Conservation (phyloP, 2,888 invertebrate species). For the Hypsopygia costalis region DNA sequence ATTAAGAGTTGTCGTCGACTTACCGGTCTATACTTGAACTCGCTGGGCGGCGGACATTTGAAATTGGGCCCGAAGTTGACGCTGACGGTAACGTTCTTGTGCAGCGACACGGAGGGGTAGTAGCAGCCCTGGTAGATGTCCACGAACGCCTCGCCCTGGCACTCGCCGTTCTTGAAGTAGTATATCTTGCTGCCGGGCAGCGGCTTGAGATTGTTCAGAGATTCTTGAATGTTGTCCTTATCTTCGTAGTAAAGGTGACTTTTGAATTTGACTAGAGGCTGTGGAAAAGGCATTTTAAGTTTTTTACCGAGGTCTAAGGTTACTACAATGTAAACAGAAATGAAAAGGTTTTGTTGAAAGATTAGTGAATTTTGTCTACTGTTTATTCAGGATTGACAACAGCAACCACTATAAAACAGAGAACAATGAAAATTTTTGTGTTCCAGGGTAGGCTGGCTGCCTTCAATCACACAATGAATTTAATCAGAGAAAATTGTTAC, state of each 20-base stretch:
- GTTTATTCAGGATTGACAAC: too few species aligned
- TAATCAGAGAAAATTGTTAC: too few species aligned
- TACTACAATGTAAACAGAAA: too few species aligned
- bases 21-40: slow-evolving; percentile 86
- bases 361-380: too few species aligned
- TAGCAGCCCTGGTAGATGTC: slow-evolving; percentile 95
- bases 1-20: slow-evolving; percentile 55
- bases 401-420: too few species aligned
- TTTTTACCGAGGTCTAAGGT: too few species aligned
- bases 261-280: slow-evolving; percentile 99
- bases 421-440: too few species aligned
- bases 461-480: too few species aligned
- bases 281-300: slow-evolving; percentile 15
- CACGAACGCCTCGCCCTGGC: slow-evolving; percentile 92
- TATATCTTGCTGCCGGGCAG: slow-evolving; percentile 90
- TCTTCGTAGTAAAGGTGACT: slow-evolving; percentile 99
- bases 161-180: slow-evolving; percentile 95
- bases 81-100: slow-evolving; percentile 93
- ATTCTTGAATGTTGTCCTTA: slow-evolving; percentile 95
- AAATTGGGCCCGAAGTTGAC: slow-evolving; percentile 98
- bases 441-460: too few species aligned
- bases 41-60: slow-evolving; percentile 86
- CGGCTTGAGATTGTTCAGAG: slow-evolving; percentile 88
- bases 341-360: too few species aligned
- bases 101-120: slow-evolving; percentile 96